Evolutionary conservation across 35 echinoderm and acorn worm genomes (phyloP).

Genomic region (Strongylocentrotus purpuratus): DNA sequence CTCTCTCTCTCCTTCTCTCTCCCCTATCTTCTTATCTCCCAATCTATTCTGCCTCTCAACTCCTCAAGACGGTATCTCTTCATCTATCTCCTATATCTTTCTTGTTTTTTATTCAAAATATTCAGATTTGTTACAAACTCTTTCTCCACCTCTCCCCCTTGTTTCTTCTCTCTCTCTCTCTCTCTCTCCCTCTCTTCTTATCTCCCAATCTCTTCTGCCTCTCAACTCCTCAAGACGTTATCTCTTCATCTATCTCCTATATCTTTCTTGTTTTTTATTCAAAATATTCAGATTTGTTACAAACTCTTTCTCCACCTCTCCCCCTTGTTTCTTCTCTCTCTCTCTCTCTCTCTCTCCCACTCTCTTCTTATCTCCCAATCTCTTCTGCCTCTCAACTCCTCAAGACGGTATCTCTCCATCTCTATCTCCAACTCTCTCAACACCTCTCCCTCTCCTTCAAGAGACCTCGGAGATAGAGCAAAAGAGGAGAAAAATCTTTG

Average conservation of each 20-base stretch:
- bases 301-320: background rate
- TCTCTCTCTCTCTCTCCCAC: background rate
- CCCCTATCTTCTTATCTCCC: background rate
- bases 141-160: background rate
- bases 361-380: background rate
- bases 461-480: background rate
- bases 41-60: background rate
- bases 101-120: too few species aligned
- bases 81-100: background rate
- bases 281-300: too few species aligned
- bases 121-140: too few species aligned
- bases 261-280: background rate
- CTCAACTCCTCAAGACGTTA: background rate
- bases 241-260: background rate
- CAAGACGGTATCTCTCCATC: background rate
- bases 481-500: constrained; percentile 3
- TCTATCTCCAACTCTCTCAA: constrained; percentile 20
- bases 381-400: background rate
- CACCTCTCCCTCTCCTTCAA: background rate
- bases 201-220: background rate
- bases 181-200: background rate
- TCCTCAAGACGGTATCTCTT: background rate
- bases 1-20: background rate
- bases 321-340: background rate
- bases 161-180: background rate